Conservation (phyloP, 2,113 vertebrate genomes). For the Gasterosteus nipponicus region DNA sequence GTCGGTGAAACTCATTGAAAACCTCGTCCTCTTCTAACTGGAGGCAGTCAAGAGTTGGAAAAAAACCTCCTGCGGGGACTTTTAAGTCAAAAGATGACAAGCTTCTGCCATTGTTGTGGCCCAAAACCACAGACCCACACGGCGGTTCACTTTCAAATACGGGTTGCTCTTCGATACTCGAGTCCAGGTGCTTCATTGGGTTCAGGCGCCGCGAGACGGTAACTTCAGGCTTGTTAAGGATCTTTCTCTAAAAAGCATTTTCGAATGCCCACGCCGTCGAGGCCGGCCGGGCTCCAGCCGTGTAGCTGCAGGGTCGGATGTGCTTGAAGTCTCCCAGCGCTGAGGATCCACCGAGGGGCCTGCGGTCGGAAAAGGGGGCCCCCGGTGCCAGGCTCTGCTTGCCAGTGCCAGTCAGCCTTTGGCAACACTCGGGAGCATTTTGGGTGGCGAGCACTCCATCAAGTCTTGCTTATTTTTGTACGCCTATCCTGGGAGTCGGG, state of each 20-base stretch:
- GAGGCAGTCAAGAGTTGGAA: slow-evolving; percentile 49
- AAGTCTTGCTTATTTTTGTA: slow-evolving; percentile 50
- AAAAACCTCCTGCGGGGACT: slow-evolving; percentile 20
- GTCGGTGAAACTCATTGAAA: slow-evolving; percentile 43
- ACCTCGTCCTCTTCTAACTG: slow-evolving; percentile 30
- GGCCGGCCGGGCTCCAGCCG: too few species aligned
- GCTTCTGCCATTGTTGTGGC: background rate
- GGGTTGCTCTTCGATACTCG: background rate
- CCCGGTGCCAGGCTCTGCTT: slow-evolving; percentile 48
- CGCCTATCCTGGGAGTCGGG: slow-evolving; percentile 11
- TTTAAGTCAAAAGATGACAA: slow-evolving; percentile 40
- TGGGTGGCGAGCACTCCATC: slow-evolving; percentile 45
- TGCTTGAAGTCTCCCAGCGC: slow-evolving; percentile 21
- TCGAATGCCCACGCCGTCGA: background rate
- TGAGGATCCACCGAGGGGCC: slow-evolving; percentile 44
- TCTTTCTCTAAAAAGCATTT: background rate
- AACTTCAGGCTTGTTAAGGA: background rate
- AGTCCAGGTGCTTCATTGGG: background rate
- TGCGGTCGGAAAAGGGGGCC: slow-evolving; percentile 63
- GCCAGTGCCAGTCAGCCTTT: slow-evolving; percentile 45
- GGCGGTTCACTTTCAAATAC: slow-evolving; percentile 38
- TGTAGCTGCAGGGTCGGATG: background rate
- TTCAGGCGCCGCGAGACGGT: background rate
- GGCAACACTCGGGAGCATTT: slow-evolving; percentile 25
- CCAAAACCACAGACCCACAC: slow-evolving; percentile 7